These are phyloP conservation scores for Trachelus iudaicus DNA, from an alignment of 2,888 invertebrate genomes.

Conservation along the genomic window DNA sequence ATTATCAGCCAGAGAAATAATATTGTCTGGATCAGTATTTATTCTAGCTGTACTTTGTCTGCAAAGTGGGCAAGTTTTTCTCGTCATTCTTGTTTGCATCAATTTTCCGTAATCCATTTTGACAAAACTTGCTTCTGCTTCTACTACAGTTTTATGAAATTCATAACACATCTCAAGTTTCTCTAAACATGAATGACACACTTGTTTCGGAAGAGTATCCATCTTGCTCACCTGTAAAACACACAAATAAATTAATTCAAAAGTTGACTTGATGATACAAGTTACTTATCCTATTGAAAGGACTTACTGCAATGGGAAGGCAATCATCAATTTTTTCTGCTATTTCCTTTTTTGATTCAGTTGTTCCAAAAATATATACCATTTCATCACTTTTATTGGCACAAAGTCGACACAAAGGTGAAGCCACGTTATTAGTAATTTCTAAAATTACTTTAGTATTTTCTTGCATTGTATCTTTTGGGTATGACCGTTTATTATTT, in stretches of 20 bases:
- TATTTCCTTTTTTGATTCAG: not conserved
- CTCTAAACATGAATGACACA: conserved; percentile 21
- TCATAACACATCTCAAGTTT: conserved; percentile 21
- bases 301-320: conserved; percentile 19
- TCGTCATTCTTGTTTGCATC: not conserved
- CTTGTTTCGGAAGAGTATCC: conserved; percentile 15
- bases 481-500: not conserved
- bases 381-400: conserved; percentile 5
- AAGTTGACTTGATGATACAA: not conserved
- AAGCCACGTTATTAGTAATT: not conserved
- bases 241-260: not conserved
- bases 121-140: conserved; percentile 16
- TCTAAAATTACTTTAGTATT: not conserved
- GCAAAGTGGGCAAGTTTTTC: conserved; percentile 3
- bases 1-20: not conserved
- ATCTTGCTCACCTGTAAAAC: conserved; percentile 13
- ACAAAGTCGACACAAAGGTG: conserved; percentile 24
- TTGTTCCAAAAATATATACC: conserved; percentile 14
- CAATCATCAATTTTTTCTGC: conserved; percentile 19
- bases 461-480: not conserved
- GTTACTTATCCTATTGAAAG: not conserved
- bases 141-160: conserved; percentile 21
- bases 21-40: not conserved
- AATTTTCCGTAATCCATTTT: conserved; percentile 6
- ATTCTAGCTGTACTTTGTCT: not conserved